Conservation (phyloP, 2,888 invertebrate genomes). For the Brachylomia viminalis region DNA sequence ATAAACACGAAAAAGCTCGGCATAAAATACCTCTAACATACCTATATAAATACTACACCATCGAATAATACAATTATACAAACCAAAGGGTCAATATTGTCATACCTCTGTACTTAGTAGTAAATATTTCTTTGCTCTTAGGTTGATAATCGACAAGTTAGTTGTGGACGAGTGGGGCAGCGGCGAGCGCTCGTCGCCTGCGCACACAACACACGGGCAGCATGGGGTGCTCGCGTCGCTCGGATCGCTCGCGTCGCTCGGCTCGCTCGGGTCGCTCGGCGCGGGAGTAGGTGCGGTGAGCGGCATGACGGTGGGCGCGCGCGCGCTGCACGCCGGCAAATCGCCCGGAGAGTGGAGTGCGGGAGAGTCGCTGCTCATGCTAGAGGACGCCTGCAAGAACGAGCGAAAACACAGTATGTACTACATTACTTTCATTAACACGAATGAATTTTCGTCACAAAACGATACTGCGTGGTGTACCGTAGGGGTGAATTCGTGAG, state of each 20-base stretch:
- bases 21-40: neutral
- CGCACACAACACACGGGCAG: slow-evolving; percentile 40
- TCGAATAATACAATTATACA: neutral
- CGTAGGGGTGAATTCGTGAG: no score
- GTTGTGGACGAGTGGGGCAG: slow-evolving; percentile 82
- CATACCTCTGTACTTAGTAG: neutral
- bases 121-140: slow-evolving; percentile 52
- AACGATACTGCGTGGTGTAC: neutral
- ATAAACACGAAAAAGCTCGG: neutral
- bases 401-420: slow-evolving; percentile 86
- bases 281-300: slow-evolving; percentile 53
- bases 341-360: slow-evolving; percentile 88
- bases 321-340: slow-evolving; percentile 85
- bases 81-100: neutral
- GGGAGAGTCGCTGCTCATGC: slow-evolving; percentile 87
- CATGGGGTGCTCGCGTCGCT: slow-evolving; percentile 49
- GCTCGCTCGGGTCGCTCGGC: slow-evolving; percentile 36
- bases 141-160: slow-evolving; percentile 88
- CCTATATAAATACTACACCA: no score
- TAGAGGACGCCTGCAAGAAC: slow-evolving; percentile 88
- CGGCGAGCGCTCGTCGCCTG: slow-evolving; percentile 68
- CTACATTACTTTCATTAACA: neutral
- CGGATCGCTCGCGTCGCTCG: slow-evolving; percentile 25
- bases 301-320: slow-evolving; percentile 57
- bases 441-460: neutral